Conservation (phyloP, 2,888 invertebrate genomes). For the Drosophila pseudotakahashii region DNA sequence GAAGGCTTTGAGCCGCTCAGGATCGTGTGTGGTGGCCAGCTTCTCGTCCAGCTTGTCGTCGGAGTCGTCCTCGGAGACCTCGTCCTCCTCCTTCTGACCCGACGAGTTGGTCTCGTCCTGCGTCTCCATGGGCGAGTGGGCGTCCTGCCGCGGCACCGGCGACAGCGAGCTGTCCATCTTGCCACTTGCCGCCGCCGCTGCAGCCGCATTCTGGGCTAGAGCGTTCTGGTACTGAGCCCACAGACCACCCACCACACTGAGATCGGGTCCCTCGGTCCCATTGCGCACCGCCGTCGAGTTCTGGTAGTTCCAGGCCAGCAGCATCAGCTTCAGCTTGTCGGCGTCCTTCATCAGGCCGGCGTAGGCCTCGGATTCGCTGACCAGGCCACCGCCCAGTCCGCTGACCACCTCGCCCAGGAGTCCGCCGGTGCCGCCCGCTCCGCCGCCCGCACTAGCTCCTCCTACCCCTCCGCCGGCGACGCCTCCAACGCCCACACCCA, state of each 20-base stretch:
- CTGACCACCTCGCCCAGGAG: slow-evolving; percentile 62
- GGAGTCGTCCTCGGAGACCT: slow-evolving; percentile 93
- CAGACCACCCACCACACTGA: slow-evolving; percentile 88
- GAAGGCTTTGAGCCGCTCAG: slow-evolving; percentile 97
- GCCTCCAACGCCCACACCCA: slow-evolving; percentile 56
- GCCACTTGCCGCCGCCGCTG: slow-evolving; percentile 84
- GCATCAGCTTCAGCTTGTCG: slow-evolving; percentile 94
- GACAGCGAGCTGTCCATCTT: slow-evolving; percentile 84
- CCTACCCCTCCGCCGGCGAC: slow-evolving; percentile 52
- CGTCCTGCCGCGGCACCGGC: slow-evolving; percentile 86
- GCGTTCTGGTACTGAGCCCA: slow-evolving; percentile 94
- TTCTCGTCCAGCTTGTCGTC: slow-evolving; percentile 96
- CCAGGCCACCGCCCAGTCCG: slow-evolving; percentile 58
- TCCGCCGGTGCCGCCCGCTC: slow-evolving; percentile 37
- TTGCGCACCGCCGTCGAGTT: slow-evolving; percentile 89
- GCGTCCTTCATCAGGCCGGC: slow-evolving; percentile 89
- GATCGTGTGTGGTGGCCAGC: slow-evolving; percentile 89
- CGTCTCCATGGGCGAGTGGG: slow-evolving; percentile 85
- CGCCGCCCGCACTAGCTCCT: slow-evolving; percentile 23
- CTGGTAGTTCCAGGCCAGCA: slow-evolving; percentile 95
- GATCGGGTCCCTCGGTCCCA: slow-evolving; percentile 85
- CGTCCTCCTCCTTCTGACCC: slow-evolving; percentile 94
- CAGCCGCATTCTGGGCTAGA: slow-evolving; percentile 88
- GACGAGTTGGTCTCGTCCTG: slow-evolving; percentile 96
- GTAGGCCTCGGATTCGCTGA: slow-evolving; percentile 81